Conservation (phyloP, 92 coral and sea anemone species). For the Ricordea florida region DNA sequence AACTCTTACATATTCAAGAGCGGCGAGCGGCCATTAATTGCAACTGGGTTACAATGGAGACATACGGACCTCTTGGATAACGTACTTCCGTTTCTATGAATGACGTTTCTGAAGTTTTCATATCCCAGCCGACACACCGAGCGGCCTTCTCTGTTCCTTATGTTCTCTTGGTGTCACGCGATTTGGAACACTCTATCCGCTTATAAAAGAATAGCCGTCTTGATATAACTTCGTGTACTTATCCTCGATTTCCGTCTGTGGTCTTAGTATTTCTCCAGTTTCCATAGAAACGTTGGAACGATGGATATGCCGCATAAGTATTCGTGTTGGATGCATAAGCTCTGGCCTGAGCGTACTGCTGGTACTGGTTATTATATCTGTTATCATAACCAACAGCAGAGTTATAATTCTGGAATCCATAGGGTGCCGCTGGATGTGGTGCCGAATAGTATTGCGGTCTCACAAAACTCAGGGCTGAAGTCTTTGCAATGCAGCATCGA, state of each 20-base stretch:
- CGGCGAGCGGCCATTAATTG: no score
- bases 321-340: not conserved
- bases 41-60: no score
- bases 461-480: not conserved
- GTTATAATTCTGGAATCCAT: constrained; percentile 8
- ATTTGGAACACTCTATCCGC: no score
- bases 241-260: constrained; percentile 8
- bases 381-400: constrained; percentile 17
- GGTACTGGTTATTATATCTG: constrained; percentile 8
- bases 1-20: no score
- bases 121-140: no score
- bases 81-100: no score
- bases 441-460: constrained; percentile 14
- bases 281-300: not conserved
- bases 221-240: no score
- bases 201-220: no score
- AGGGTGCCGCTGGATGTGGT: constrained; percentile 3
- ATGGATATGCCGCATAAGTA: constrained; percentile 4
- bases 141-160: no score
- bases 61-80: no score
- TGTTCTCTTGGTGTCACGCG: no score
- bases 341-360: constrained; percentile 7
- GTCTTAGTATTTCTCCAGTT: not conserved
- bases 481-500: constrained; percentile 28
- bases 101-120: no score